phyloP scores from a whole-genome alignment of 37 sponge, comb jelly and placozoan genomes.

The Ephydatia muelleri region DNA sequence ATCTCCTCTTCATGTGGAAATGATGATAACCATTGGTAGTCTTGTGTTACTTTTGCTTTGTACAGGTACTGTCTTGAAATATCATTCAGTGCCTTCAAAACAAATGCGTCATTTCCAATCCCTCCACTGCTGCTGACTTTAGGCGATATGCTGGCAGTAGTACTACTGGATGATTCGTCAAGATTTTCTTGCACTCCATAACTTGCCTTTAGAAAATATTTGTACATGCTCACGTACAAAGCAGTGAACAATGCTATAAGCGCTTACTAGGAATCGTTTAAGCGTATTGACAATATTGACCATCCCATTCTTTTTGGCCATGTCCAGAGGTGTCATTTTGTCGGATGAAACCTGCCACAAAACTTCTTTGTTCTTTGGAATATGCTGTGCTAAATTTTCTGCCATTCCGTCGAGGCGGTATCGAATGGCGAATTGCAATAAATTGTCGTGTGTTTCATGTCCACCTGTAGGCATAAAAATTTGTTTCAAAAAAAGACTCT shows the following conservation, averaged over 20 bases:
- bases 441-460: conserved; percentile 14
- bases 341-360: conserved; percentile 8
- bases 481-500: background rate
- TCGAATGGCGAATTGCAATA: conserved; percentile 41
- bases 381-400: conserved; percentile 3
- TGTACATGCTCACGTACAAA: background rate
- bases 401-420: conserved; percentile 12
- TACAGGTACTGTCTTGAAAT: background rate
- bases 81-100: background rate
- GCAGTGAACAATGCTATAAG: no score
- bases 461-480: conserved; percentile 8
- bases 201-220: background rate
- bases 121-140: background rate
- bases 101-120: background rate
- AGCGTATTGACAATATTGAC: background rate
- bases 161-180: background rate
- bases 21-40: background rate
- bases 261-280: conserved; percentile 9
- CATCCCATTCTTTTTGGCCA: conserved; percentile 34
- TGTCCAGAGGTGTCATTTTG: conserved; percentile 19
- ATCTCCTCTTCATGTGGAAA: background rate
- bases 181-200: background rate
- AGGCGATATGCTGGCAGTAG: background rate
- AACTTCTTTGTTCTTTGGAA: background rate
- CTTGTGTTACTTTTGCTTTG: background rate